Evolutionary conservation across 2,113 vertebrate genomes (phyloP).

Genomic region (Cyprinodon brontotheroides): DNA sequence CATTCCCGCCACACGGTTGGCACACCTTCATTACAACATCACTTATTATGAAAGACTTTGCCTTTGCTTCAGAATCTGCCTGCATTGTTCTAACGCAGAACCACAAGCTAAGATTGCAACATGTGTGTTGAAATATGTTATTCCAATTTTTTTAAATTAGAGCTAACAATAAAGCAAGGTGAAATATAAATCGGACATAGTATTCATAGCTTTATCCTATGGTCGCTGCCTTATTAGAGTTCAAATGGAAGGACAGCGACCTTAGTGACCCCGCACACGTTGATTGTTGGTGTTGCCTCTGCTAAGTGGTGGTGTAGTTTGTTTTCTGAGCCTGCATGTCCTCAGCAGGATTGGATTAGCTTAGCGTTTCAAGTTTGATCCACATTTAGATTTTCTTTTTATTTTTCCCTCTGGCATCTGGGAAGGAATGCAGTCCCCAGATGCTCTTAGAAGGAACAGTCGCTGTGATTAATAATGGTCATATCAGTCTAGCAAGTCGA

Average conservation of each 20-base stretch:
- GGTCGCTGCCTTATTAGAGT: neutral
- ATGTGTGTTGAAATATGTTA: neutral
- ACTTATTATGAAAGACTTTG: constrained; percentile 11
- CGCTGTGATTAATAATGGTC: neutral
- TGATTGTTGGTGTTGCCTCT: neutral
- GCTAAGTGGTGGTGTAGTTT: neutral
- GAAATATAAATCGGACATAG: neutral
- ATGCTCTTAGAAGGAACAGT: neutral
- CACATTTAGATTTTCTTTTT: neutral
- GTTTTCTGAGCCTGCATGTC: neutral
- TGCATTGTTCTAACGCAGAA: neutral
- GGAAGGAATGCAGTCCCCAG: neutral
- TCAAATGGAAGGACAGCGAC: neutral
- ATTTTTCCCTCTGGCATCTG: neutral
- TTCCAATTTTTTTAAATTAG: neutral
- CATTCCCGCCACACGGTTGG: neutral
- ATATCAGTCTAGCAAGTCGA: neutral
- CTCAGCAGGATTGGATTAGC: neutral
- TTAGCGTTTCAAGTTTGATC: neutral
- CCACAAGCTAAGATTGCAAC: neutral
- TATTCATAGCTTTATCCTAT: neutral
- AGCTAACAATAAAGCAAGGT: neutral
- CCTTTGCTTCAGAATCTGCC: neutral
- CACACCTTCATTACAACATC: constrained; percentile 17
- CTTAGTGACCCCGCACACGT: neutral